Evolutionary conservation across 2,888 invertebrate genomes (phyloP), one percentile per base, ranked within the genome.

Genomic region (Dicyrtoma fusca): DNA sequence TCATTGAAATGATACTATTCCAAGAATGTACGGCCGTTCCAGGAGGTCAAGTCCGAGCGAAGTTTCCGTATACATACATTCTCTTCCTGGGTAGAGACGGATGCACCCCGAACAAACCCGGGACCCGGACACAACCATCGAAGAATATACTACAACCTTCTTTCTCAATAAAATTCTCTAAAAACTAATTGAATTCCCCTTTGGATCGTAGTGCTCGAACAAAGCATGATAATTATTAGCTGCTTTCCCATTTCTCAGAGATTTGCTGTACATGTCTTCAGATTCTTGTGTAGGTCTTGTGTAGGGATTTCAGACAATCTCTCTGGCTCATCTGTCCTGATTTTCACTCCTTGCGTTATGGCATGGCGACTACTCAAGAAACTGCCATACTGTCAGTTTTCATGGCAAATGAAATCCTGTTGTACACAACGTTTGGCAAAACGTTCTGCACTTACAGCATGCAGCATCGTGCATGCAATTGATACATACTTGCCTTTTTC

Each of bases 1-100:
- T 71, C 71, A 59, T 71, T 71, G 49, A 71, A 71, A 21, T 71
- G 71, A 49, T 64, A 71, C 13, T 65, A 25, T 21, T 71, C 57
- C 17, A 71, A 71, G 23, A 65, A 71, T 19, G 71, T 71, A n/a
- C 71, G 65, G 1, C 65, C 71, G 17, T 47, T 57, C 59, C 47
- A 49, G 49, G 64, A 64, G 11, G 55, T 23, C 47, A 71, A 59
- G 19, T 71, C 59, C 3, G 65, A 65, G 25, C 64, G n/a, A n/a
- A n/a, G n/a, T n/a, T n/a, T 64, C 34, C 71, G 10, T 25, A 34
- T 55, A 13, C 71, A 45, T 65, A 44, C 71, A 71, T 25, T 71
- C 65, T 11, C 14, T 34, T 10, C 45, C 57, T 13, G 17, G 34
- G 47, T 65, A 71, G 1, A 71, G 47, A 14, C 64, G 44, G 25